These are phyloP conservation scores for Squalus acanthias DNA, from an alignment of 2,797 vertebrate species.

Conservation along the genomic window DNA sequence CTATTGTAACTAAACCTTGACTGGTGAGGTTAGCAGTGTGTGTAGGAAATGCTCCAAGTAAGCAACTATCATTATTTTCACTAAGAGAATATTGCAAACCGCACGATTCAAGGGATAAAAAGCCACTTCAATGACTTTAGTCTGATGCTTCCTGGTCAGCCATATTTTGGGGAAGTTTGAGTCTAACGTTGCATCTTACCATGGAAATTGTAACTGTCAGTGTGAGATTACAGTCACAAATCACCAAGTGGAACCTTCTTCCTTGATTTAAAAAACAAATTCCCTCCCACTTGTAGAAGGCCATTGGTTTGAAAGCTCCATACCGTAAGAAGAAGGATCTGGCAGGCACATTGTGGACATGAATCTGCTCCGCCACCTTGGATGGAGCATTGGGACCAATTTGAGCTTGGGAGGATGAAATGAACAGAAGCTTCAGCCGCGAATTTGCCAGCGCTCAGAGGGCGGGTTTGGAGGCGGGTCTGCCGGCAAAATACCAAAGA, in stretches of 20 bases:
- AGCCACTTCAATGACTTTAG: background rate
- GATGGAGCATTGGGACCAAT: background rate
- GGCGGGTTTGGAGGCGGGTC: too few relatives aligned
- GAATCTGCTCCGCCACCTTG: background rate
- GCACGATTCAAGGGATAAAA: background rate
- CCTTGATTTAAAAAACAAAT: background rate
- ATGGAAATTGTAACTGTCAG: background rate
- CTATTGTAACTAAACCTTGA: too few relatives aligned
- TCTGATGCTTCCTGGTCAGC: background rate
- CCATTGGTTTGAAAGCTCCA: background rate
- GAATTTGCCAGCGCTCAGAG: too few relatives aligned
- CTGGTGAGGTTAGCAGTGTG: too few relatives aligned
- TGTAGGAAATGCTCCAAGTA: background rate
- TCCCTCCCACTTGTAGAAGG: background rate
- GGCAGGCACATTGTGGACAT: background rate
- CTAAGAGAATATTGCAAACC: background rate
- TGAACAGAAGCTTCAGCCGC: background rate
- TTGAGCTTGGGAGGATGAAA: background rate
- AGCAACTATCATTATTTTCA: background rate
- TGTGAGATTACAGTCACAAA: background rate
- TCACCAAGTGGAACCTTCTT: background rate
- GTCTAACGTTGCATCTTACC: background rate
- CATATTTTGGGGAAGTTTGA: background rate
- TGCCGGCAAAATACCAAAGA: too few relatives aligned
- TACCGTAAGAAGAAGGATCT: background rate